Evolutionary conservation across 2,888 invertebrate genomes (phyloP).

Genomic region (Acleris holmiana): DNA sequence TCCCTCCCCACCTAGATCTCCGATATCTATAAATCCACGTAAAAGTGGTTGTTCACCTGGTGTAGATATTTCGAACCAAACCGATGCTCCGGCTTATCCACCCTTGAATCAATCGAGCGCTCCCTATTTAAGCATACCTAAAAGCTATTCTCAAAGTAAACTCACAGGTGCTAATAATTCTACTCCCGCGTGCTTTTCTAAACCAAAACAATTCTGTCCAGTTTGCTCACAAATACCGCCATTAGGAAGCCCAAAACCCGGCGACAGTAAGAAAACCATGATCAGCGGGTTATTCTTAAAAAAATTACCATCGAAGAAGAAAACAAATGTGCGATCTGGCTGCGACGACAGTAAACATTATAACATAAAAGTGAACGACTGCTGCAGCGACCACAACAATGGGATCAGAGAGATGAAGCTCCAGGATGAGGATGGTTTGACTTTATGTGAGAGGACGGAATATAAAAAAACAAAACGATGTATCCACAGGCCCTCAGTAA

Average conservation of each 20-base stretch:
- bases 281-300: slow-evolving; percentile 51
- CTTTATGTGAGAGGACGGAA: neutral
- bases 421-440: neutral
- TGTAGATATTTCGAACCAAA: too few species aligned
- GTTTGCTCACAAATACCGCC: neutral
- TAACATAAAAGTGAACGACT: neutral
- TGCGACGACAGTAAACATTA: neutral
- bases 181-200: too few species aligned
- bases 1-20: too few species aligned
- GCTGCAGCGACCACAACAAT: neutral
- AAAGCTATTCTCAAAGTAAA: too few species aligned
- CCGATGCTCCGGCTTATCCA: too few species aligned
- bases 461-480: neutral
- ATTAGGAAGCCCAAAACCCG: neutral
- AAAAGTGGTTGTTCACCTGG: too few species aligned
- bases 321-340: slow-evolving; percentile 8
- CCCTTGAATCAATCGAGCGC: too few species aligned
- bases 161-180: too few species aligned
- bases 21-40: too few species aligned
- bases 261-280: neutral
- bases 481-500: neutral
- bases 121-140: too few species aligned
- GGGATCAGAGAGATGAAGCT: neutral
- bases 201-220: neutral
- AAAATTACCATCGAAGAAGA: slow-evolving; percentile 49